phyloP scores from a whole-genome alignment of 2,797 vertebrate genomes.

The Thunnus albacares region DNA sequence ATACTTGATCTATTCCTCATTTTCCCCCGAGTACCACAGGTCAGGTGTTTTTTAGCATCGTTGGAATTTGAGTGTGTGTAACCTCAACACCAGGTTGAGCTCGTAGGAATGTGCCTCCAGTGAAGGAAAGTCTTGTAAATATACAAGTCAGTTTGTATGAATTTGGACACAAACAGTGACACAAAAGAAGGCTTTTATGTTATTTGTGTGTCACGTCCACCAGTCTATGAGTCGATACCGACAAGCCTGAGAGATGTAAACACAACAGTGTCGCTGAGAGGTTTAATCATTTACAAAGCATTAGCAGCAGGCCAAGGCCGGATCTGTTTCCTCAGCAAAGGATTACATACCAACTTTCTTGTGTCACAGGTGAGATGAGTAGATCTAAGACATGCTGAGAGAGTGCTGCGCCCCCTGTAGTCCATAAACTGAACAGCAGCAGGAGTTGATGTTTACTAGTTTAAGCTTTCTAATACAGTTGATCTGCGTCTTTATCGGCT shows the following conservation, averaged over 20 bases:
- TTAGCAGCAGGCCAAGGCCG: constrained; percentile 9
- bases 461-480: not conserved
- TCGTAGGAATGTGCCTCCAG: not conserved
- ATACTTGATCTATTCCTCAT: constrained; percentile 46
- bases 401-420: constrained; percentile 46
- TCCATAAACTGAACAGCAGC: constrained; percentile 9
- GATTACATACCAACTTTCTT: constrained; percentile 26
- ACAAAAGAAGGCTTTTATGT: constrained; percentile 6
- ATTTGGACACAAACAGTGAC: not conserved
- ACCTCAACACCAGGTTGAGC: constrained; percentile 9
- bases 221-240: not conserved
- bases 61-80: constrained; percentile 34
- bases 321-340: constrained; percentile 25
- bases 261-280: constrained; percentile 18
- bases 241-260: constrained; percentile 49
- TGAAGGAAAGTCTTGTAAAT: constrained; percentile 1
- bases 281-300: constrained; percentile 72
- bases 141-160: constrained; percentile 11
- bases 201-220: not conserved
- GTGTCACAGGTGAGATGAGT: constrained; percentile 33
- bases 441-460: not conserved
- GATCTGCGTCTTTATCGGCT: constrained; percentile 1
- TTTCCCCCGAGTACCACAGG: constrained; percentile 32
- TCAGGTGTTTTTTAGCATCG: constrained; percentile 20
- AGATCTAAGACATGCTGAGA: rapidly evolving